These are phyloP conservation scores for Agrilus planipennis DNA, from an alignment of 1,140 invertebrate species.

Conservation along the genomic window DNA sequence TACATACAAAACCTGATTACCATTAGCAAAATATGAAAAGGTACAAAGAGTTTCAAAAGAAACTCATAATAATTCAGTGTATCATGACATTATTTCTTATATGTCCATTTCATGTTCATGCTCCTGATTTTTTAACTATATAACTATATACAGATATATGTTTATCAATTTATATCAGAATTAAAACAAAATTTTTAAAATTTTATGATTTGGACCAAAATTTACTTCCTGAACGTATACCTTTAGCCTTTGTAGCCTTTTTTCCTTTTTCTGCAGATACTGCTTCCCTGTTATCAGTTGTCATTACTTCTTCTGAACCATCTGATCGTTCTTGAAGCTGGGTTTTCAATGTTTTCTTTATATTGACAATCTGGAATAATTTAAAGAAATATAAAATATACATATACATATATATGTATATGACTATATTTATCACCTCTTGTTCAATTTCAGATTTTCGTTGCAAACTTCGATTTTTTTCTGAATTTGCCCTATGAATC, in stretches of 20 bases:
- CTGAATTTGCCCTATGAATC: constrained; percentile 72
- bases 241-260: constrained; percentile 39
- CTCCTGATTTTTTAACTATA: too few relatives aligned
- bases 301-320: constrained; percentile 47
- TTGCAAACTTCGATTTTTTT: constrained; percentile 68
- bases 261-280: constrained; percentile 36
- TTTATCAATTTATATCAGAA: too few relatives aligned
- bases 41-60: too few relatives aligned
- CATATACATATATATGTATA: too few relatives aligned
- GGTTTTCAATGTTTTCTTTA: constrained; percentile 71
- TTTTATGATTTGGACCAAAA: constrained; percentile 46
- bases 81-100: too few relatives aligned
- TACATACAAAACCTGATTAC: too few relatives aligned
- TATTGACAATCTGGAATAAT: constrained; percentile 52
- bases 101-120: too few relatives aligned
- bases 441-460: constrained; percentile 76
- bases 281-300: constrained; percentile 40
- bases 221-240: constrained; percentile 40
- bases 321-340: constrained; percentile 55
- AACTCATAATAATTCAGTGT: too few relatives aligned
- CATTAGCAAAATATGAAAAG: too few relatives aligned
- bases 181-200: too few relatives aligned
- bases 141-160: too few relatives aligned
- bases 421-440: constrained; percentile 47
- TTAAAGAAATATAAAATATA: constrained; percentile 8